Conservation (phyloP, 2,888 invertebrate species). For the Scaptomyza flava region DNA sequence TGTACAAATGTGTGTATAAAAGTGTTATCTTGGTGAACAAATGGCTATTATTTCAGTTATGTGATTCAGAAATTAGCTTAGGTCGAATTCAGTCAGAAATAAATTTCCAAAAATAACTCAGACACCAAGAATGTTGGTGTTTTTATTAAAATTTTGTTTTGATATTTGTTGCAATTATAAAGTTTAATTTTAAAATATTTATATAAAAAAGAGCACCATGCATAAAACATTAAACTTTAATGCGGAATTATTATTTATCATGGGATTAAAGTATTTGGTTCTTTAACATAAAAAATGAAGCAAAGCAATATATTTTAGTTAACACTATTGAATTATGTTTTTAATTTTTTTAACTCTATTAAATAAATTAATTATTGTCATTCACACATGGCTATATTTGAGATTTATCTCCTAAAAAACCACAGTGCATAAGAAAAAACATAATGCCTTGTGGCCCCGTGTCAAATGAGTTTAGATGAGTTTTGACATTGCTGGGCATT, state of each 20-base stretch:
- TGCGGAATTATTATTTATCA: neutral
- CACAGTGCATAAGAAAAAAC: neutral
- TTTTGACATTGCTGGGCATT: constrained; percentile 15
- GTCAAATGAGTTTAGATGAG: constrained; percentile 47
- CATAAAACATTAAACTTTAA: neutral
- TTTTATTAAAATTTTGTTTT: no score
- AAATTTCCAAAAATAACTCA: no score
- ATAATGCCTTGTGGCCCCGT: neutral
- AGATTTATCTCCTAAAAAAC: neutral
- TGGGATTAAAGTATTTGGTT: neutral
- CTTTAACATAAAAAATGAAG: neutral
- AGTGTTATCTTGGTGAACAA: neutral
- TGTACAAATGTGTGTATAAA: neutral
- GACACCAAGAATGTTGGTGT: no score
- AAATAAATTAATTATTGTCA: neutral
- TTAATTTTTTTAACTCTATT: neutral
- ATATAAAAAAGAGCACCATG: no score
- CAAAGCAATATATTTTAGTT: neutral
- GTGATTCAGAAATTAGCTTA: no score
- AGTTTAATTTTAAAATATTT: no score
- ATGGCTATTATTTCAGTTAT: no score
- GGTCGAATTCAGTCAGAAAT: no score
- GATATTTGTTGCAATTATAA: no score
- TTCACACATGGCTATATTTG: neutral
- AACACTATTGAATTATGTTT: neutral